A percentile compares a stretch with the other conserved stretches of the same genome.
phyloP scores from a whole-genome alignment of 2,888 invertebrate species.

The Clitarchus hookeri region DNA sequence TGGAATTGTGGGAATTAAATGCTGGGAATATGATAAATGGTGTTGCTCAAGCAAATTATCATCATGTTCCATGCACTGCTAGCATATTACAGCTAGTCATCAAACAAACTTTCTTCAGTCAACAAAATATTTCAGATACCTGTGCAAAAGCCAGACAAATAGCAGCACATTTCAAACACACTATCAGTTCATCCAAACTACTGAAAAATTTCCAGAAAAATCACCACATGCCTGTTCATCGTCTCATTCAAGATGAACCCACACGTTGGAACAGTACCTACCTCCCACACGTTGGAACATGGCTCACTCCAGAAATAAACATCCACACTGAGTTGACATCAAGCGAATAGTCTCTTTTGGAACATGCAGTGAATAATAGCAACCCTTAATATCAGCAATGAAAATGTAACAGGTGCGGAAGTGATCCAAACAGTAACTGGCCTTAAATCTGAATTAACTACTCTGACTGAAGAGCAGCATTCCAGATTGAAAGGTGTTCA shows the following conservation, averaged over 20 bases:
- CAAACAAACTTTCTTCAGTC: not conserved
- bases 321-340: constrained; percentile 27
- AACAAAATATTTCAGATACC: not conserved
- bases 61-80: not conserved
- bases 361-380: constrained; percentile 28
- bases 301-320: constrained; percentile 19
- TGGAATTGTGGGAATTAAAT: not conserved
- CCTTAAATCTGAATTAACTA: constrained; percentile 8
- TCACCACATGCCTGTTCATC: not conserved
- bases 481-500: constrained; percentile 19
- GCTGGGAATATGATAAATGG: not conserved
- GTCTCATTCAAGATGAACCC: constrained; percentile 28
- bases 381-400: constrained; percentile 21
- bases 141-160: constrained; percentile 2
- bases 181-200: not conserved
- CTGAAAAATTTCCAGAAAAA: not conserved
- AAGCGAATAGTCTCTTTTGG: constrained; percentile 18
- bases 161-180: not conserved
- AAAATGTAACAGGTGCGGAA: constrained; percentile 23
- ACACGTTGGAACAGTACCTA: constrained; percentile 28
- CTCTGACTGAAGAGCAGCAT: constrained; percentile 23
- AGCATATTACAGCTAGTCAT: not conserved
- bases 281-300: constrained; percentile 27
- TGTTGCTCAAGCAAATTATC: not conserved
- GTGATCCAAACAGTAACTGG: constrained; percentile 31